These are phyloP conservation scores for Fulica atra DNA, from an alignment of 2,113 vertebrate species.

Conservation along the genomic window DNA sequence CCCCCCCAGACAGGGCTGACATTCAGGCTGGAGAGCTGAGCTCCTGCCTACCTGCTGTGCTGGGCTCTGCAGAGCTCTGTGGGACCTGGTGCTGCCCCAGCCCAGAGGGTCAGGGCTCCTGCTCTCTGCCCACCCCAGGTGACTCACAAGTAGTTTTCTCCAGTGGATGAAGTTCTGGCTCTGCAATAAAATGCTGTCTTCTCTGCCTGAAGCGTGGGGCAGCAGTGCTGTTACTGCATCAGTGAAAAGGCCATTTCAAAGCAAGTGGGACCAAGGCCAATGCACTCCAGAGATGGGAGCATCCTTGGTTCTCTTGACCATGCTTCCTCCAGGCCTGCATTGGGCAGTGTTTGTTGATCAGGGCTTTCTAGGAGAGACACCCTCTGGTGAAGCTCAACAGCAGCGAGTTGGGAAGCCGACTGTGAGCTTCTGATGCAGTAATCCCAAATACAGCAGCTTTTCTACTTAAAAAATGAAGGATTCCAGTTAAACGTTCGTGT, in stretches of 20 bases:
- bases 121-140: too few species aligned
- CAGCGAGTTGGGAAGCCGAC: fast-evolving
- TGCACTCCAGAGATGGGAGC: too few species aligned
- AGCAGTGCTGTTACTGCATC: too few species aligned
- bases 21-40: background rate
- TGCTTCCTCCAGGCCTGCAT: fast-evolving
- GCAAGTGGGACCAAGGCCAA: fast-evolving
- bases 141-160: background rate
- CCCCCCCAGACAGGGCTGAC: fast-evolving
- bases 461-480: background rate
- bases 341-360: background rate
- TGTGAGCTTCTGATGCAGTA: background rate
- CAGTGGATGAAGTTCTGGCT: background rate
- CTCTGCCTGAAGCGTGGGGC: too few species aligned
- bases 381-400: fast-evolving
- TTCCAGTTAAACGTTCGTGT: background rate
- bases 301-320: too few species aligned
- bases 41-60: background rate
- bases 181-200: background rate
- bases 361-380: background rate
- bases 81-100: background rate
- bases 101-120: background rate
- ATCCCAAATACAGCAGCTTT: background rate
- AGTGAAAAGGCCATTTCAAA: background rate
- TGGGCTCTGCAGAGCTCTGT: background rate